These are phyloP conservation scores for Seriola rivoliana DNA, from an alignment of 2,113 vertebrate genomes.

Conservation along the genomic window DNA sequence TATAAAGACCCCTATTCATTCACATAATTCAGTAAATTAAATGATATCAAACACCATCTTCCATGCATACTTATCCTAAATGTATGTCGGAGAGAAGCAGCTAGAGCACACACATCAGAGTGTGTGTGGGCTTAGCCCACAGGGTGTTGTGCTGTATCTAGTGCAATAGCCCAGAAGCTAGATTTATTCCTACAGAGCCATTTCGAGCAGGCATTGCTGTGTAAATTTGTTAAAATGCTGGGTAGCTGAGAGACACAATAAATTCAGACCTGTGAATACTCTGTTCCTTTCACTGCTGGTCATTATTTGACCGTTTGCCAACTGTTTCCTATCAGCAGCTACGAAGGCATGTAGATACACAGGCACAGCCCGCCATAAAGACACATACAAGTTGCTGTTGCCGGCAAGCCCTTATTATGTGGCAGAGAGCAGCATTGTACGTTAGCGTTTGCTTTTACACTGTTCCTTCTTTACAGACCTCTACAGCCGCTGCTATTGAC, in stretches of 20 bases:
- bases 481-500: neutral
- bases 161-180: slow-evolving; percentile 48
- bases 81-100: slow-evolving; percentile 22
- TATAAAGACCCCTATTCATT: neutral
- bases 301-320: slow-evolving; percentile 59
- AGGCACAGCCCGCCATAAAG: neutral
- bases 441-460: neutral
- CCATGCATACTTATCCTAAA: neutral
- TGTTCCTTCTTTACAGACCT: neutral
- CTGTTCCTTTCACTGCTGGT: slow-evolving; percentile 41
- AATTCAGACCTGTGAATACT: slow-evolving; percentile 47
- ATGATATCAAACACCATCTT: slow-evolving; percentile 13
- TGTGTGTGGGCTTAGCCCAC: slow-evolving; percentile 49
- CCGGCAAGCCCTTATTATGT: neutral
- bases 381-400: neutral
- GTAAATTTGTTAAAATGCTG: slow-evolving; percentile 52
- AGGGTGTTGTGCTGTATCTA: slow-evolving; percentile 52
- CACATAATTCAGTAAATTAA: slow-evolving; percentile 27
- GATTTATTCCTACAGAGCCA: slow-evolving; percentile 64
- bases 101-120: slow-evolving; percentile 12
- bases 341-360: slow-evolving; percentile 15
- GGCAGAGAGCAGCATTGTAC: neutral
- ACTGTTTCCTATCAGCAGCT: slow-evolving; percentile 41
- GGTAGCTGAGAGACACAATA: slow-evolving; percentile 46
- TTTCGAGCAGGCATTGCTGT: slow-evolving; percentile 37